These are phyloP conservation scores for Xenus cinereus DNA, from an alignment of 2,113 vertebrate genomes.

Conservation along the genomic window DNA sequence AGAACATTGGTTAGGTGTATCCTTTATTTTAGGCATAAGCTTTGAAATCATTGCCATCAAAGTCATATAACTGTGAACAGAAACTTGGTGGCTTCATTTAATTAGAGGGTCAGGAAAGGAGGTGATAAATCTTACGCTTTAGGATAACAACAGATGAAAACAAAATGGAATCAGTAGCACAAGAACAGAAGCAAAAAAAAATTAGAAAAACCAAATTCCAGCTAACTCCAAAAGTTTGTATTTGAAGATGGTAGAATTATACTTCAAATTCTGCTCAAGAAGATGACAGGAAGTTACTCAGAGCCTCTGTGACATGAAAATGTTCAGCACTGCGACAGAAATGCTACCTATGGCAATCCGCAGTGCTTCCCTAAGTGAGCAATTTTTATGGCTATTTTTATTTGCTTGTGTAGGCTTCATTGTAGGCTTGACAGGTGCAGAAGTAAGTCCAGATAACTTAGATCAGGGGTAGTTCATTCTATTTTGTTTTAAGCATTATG, in stretches of 20 bases:
- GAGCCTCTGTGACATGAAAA: background rate
- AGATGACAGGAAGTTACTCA: background rate
- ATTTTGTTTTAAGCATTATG: background rate
- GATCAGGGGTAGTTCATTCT: background rate
- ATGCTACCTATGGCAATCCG: background rate
- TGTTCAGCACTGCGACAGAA: background rate
- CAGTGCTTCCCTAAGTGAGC: background rate
- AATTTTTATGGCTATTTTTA: background rate
- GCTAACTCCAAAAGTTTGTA: background rate
- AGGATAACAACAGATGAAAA: background rate
- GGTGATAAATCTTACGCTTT: background rate
- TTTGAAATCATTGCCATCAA: background rate
- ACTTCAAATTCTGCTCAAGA: background rate
- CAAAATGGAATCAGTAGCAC: background rate
- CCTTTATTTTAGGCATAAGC: background rate
- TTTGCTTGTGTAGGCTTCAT: background rate
- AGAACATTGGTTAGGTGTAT: background rate
- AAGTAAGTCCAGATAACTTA: background rate
- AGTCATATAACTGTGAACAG: background rate
- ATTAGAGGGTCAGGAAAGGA: background rate
- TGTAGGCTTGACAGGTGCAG: background rate
- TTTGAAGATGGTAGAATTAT: background rate
- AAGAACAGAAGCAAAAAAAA: background rate
- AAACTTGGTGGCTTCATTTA: background rate
- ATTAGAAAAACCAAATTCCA: background rate